These are phyloP conservation scores for Helarctos malayanus DNA, from an alignment of 2,797 vertebrate species.

Conservation along the genomic window DNA sequence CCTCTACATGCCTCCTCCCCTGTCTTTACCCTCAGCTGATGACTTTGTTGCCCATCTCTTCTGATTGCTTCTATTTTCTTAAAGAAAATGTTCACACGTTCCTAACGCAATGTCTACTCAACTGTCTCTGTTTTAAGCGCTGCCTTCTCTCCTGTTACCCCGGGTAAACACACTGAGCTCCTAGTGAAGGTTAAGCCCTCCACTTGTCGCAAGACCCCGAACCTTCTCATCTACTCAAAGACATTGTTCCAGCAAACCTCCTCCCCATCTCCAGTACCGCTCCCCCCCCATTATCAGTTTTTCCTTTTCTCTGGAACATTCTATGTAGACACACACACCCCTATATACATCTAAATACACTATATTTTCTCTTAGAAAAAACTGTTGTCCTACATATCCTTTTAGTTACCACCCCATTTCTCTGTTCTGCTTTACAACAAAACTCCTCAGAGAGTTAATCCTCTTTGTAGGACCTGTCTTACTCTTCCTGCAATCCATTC, in stretches of 20 bases:
- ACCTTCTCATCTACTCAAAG: background rate
- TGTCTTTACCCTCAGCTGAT: background rate
- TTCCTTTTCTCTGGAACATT: conserved; percentile 29
- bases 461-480: background rate
- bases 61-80: conserved; percentile 18
- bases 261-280: background rate
- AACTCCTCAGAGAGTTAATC: conserved; percentile 13
- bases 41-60: conserved; percentile 37
- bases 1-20: background rate
- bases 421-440: background rate
- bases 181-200: background rate
- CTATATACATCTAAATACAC: background rate
- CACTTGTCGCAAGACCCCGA: background rate
- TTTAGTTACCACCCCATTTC: background rate
- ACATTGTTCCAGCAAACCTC: background rate
- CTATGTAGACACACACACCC: background rate
- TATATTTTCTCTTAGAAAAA: conserved; percentile 30
- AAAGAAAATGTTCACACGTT: background rate
- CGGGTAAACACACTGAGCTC: background rate
- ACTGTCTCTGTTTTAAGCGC: background rate
- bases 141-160: background rate
- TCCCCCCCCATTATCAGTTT: background rate
- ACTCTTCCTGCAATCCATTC: background rate
- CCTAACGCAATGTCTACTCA: background rate
- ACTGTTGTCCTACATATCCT: background rate